Percentiles rank a stretch among this genome's conserved stretches.
phyloP scores from a whole-genome alignment of 2,113 vertebrate genomes.

The Ochotona curzoniae region DNA sequence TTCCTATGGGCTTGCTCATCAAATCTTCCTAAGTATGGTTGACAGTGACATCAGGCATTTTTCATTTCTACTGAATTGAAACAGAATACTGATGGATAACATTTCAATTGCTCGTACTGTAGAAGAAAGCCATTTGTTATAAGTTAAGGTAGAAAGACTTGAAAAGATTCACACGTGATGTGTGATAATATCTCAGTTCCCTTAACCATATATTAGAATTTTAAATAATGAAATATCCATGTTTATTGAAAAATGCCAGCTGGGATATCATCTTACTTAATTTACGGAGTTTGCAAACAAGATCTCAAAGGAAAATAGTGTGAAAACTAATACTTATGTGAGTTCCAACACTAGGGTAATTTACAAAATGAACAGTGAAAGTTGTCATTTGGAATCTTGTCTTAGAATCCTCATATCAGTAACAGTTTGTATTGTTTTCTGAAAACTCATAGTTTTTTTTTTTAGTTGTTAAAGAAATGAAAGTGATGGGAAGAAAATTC shows the following conservation, averaged over 20 bases:
- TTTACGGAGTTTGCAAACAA: not conserved
- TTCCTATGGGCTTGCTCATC: conserved; percentile 41
- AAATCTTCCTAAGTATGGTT: conserved; percentile 52
- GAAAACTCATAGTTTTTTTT: not conserved
- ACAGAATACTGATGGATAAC: conserved; percentile 49
- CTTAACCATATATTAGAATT: conserved; percentile 45
- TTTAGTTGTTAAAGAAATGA: not conserved
- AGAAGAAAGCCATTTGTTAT: conserved; percentile 61
- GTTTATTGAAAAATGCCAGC: not conserved
- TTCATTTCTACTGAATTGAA: conserved; percentile 66
- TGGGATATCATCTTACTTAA: not conserved
- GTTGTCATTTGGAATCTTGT: conserved; percentile 24
- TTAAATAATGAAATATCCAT: conserved; percentile 35
- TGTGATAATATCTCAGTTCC: conserved; percentile 31
- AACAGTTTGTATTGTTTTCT: not conserved
- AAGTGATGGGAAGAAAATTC: conserved; percentile 22
- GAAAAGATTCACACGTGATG: not conserved
- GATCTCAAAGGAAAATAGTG: not conserved
- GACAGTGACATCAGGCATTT: conserved; percentile 62
- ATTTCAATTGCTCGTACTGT: conserved; percentile 24
- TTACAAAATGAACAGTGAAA: conserved; percentile 54
- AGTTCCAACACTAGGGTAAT: not conserved
- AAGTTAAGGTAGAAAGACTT: conserved; percentile 48
- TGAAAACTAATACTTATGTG: not conserved
- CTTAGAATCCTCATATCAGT: conserved; percentile 15